Evolutionary conservation across 2,888 invertebrate species (phyloP).

Genomic region (Luperina nickerlii): DNA sequence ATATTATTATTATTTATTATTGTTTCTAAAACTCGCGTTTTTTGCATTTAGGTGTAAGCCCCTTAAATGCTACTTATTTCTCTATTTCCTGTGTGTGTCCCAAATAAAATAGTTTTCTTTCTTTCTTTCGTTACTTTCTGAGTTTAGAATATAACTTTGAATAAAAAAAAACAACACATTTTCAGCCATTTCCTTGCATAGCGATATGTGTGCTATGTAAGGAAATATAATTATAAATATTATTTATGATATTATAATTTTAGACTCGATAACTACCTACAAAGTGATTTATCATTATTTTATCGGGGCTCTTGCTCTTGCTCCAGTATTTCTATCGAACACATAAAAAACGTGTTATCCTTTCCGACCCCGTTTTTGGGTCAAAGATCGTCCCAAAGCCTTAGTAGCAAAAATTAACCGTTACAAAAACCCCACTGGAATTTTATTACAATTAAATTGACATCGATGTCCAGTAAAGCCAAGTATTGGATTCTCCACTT

Average conservation of each 20-base stretch:
- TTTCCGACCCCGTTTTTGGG: conserved; percentile 30
- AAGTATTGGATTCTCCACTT: conserved; percentile 35
- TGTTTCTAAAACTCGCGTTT: too few relatives aligned
- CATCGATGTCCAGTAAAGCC: conserved; percentile 15
- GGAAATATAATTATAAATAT: too few relatives aligned
- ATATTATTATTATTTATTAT: too few relatives aligned
- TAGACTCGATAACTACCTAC: not conserved
- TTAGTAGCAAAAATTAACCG: conserved; percentile 51
- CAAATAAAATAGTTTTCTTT: too few relatives aligned
- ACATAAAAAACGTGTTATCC: conserved; percentile 26
- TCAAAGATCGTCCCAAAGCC: conserved; percentile 39
- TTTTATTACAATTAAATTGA: conserved; percentile 61
- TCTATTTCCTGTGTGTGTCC: too few relatives aligned
- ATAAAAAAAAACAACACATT: not conserved
- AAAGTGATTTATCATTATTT: not conserved
- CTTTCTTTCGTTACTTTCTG: too few relatives aligned
- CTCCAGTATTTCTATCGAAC: conserved; percentile 6
- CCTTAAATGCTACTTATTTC: too few relatives aligned
- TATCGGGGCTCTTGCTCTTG: not conserved
- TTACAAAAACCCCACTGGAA: conserved; percentile 54
- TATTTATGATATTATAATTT: not conserved
- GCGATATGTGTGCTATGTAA: too few relatives aligned
- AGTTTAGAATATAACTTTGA: not conserved
- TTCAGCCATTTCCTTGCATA: not conserved
- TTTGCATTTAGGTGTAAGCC: too few relatives aligned